These are phyloP conservation scores for Congeria kusceri DNA, from an alignment of 2,888 invertebrate species.

Conservation along the genomic window DNA sequence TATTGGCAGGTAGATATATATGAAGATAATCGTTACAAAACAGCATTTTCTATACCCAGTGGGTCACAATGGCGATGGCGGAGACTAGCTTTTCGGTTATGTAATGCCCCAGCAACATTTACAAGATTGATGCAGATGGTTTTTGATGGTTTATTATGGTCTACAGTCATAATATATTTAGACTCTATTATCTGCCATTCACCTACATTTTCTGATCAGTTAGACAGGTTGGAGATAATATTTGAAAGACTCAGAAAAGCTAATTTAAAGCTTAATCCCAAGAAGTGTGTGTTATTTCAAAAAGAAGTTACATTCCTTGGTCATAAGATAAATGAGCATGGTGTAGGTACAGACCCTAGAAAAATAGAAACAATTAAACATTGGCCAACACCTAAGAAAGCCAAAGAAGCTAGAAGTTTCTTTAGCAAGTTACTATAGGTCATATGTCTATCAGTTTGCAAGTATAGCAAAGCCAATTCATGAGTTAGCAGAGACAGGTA, in stretches of 20 bases:
- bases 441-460: slow-evolving; percentile 40
- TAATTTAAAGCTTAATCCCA: slow-evolving; percentile 44
- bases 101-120: too few relatives aligned
- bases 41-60: slow-evolving; percentile 51
- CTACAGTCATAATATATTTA: slow-evolving; percentile 41
- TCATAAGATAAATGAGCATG: slow-evolving; percentile 30
- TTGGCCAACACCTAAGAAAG: slow-evolving; percentile 45
- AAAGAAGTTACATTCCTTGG: slow-evolving; percentile 40
- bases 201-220: slow-evolving; percentile 34
- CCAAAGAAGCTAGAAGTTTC: slow-evolving; percentile 42
- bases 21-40: slow-evolving; percentile 37
- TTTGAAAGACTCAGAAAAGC: slow-evolving; percentile 38
- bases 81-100: slow-evolving; percentile 57
- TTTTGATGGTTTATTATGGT: slow-evolving; percentile 48
- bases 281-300: slow-evolving; percentile 43
- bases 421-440: slow-evolving; percentile 50
- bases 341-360: slow-evolving; percentile 30
- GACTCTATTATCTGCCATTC: slow-evolving; percentile 46
- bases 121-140: slow-evolving; percentile 51
- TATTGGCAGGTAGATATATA: slow-evolving; percentile 57
- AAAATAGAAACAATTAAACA: slow-evolving; percentile 23
- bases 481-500: slow-evolving; percentile 21
- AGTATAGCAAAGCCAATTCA: slow-evolving; percentile 31
- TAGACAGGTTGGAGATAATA: slow-evolving; percentile 34
- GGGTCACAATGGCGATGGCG: slow-evolving; percentile 53